Percentiles rank a stretch among this genome's conserved stretches.
Evolutionary conservation across 2,888 invertebrate species (phyloP).

Genomic region (Apoderus coryli): DNA sequence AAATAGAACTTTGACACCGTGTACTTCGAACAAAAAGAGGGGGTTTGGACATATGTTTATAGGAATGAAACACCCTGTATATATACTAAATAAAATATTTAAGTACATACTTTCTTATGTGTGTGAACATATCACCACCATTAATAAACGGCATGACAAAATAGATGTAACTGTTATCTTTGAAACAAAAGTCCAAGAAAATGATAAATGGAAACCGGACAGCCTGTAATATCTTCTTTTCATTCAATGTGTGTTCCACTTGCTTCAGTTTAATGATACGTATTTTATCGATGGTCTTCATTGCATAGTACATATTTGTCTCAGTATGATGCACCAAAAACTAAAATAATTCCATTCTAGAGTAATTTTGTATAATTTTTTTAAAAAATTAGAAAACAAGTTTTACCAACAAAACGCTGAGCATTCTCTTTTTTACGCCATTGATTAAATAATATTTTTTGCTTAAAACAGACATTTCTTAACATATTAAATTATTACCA

Average conservation of each 20-base stretch:
- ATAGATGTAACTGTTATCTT: conserved; percentile 73
- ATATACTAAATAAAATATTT: conserved; percentile 1
- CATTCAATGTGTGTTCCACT: conserved; percentile 76
- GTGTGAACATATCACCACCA: conserved; percentile 80
- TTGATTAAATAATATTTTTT: too few relatives aligned
- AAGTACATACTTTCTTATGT: conserved; percentile 39
- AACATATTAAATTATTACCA: conserved; percentile 37
- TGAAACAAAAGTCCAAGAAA: conserved; percentile 68
- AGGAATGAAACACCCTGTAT: too few relatives aligned
- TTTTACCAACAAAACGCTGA: too few relatives aligned
- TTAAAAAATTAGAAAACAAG: too few relatives aligned
- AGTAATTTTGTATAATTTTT: not conserved
- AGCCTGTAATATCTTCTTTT: conserved; percentile 76
- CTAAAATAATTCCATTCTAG: conserved; percentile 21
- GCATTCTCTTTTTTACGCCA: too few relatives aligned
- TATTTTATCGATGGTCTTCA: conserved; percentile 78
- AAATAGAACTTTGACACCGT: too few relatives aligned
- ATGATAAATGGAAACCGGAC: conserved; percentile 82
- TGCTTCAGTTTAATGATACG: conserved; percentile 79
- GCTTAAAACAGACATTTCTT: too few relatives aligned
- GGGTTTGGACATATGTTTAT: too few relatives aligned
- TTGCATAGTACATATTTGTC: conserved; percentile 53
- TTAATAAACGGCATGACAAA: conserved; percentile 70
- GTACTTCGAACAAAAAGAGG: too few relatives aligned
- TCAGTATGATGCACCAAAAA: conserved; percentile 44